These are phyloP conservation scores for Stictonetta naevosa DNA, from an alignment of 2,113 vertebrate species.

Conservation along the genomic window DNA sequence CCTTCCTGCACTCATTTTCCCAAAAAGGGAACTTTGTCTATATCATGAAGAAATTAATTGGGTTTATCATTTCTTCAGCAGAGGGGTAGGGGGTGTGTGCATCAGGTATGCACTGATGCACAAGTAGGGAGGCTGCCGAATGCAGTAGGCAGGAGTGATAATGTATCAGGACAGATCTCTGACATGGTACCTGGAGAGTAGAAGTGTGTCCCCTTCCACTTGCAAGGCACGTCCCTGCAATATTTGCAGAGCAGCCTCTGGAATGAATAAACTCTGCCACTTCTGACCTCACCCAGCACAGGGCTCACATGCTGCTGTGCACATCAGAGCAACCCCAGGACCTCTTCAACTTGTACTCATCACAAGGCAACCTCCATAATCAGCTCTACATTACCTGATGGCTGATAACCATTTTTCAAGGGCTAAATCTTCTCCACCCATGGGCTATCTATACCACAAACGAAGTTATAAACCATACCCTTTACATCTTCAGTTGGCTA, in stretches of 20 bases:
- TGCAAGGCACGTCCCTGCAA: neutral
- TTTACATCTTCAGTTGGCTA: neutral
- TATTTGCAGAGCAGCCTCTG: neutral
- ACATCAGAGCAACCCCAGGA: neutral
- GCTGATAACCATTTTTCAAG: neutral
- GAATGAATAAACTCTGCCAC: neutral
- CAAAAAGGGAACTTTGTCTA: neutral
- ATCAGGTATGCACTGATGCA: neutral
- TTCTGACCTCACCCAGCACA: neutral
- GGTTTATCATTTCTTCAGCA: neutral
- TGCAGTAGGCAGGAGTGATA: neutral
- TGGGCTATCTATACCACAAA: rapidly evolving
- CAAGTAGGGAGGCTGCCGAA: too few relatives aligned
- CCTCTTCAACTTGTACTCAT: neutral
- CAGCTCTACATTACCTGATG: neutral
- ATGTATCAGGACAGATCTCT: neutral
- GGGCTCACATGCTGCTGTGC: neutral
- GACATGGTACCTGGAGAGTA: neutral
- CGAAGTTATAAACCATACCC: neutral
- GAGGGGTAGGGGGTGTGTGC: too few relatives aligned
- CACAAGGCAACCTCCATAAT: neutral
- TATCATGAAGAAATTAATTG: neutral
- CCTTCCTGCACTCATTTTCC: neutral
- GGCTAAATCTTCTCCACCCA: neutral
- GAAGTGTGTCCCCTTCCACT: neutral